These are phyloP conservation scores for Hypotaenidia okinawae DNA, from an alignment of 2,797 vertebrate genomes.

Conservation along the genomic window DNA sequence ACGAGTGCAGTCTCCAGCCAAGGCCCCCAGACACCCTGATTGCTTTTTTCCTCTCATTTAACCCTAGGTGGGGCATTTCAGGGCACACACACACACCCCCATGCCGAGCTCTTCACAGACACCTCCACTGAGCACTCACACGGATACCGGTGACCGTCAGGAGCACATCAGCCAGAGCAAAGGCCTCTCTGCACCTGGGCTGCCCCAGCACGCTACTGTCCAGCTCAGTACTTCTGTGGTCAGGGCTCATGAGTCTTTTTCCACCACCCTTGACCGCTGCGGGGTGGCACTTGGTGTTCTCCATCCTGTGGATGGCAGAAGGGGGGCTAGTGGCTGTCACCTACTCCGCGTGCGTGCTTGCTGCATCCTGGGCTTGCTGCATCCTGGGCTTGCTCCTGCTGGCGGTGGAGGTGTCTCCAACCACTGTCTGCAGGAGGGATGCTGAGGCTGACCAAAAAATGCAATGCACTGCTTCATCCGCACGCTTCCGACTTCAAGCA, in stretches of 20 bases:
- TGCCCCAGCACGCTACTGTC: too few relatives aligned
- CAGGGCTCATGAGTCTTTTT: not conserved
- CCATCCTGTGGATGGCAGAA: not conserved
- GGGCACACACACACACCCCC: not conserved
- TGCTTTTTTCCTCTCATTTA: not conserved
- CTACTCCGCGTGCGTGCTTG: not conserved
- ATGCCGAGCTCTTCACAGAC: not conserved
- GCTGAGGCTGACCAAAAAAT: not conserved
- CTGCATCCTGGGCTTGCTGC: not conserved
- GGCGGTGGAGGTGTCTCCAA: too few relatives aligned
- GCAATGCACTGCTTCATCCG: not conserved
- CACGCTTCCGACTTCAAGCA: not conserved
- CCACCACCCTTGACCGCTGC: not conserved
- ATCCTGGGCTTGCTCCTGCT: not conserved
- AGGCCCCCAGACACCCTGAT: not conserved
- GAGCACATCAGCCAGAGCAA: not conserved
- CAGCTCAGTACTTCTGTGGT: too few relatives aligned
- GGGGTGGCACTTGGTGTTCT: not conserved
- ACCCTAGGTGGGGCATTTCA: not conserved
- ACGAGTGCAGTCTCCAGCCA: too few relatives aligned
- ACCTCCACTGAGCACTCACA: not conserved
- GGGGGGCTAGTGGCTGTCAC: not conserved
- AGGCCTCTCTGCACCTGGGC: not conserved
- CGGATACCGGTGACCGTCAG: not conserved
- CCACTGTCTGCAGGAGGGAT: not conserved